Base-by-base conservation (phyloP, 1,140 invertebrate species). In the Ruditapes philippinarum region DNA sequence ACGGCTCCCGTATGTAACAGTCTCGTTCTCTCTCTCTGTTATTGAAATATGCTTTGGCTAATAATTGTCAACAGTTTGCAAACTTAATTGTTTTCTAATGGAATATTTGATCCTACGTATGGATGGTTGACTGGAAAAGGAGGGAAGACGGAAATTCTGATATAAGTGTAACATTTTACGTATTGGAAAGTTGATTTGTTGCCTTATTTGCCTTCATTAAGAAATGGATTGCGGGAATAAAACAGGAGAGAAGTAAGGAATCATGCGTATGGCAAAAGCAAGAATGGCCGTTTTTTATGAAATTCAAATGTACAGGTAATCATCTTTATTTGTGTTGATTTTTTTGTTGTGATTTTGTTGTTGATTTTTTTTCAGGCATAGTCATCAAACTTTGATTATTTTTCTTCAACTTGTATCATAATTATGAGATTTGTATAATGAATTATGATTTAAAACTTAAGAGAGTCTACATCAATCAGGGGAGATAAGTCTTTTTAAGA, bases 221-320 rank as follows among this genome's bases (percentile, higher is more conserved):
- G 25, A 28, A 62, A 62, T 62, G 42, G 42, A 45, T 14, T 45
- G 42, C 42, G 14, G 5, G 14, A 45, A 45, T 11, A 22, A 5
- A 11, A 11, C 4, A 11, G 7, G 7, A 9, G 4, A 5, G 57
- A 36, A 78, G 0, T 36, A 9, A 51, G 38, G 76, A 80, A 78
- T 88, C 73, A 65, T 80, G 70, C 70, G 1, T 57, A 81, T 84
- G 83, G 62, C 87, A 81, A 89, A 91, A 73, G 78, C 88, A 68
- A 81, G 68, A 60, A 68, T 87, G 73, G 38, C 90, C 25, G 88
- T 85, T 12, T 82, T 91, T 31, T 91, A 91, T 87, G 88, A 87
- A 38, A 84, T 91, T 57, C 88, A 91, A n/a, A 91, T 91, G 38
- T 86, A 86, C 84, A 91, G 89, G 89, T 91, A 65, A 86, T 42